phyloP scores from a whole-genome alignment of 2,113 vertebrate genomes.

The Naja naja region DNA sequence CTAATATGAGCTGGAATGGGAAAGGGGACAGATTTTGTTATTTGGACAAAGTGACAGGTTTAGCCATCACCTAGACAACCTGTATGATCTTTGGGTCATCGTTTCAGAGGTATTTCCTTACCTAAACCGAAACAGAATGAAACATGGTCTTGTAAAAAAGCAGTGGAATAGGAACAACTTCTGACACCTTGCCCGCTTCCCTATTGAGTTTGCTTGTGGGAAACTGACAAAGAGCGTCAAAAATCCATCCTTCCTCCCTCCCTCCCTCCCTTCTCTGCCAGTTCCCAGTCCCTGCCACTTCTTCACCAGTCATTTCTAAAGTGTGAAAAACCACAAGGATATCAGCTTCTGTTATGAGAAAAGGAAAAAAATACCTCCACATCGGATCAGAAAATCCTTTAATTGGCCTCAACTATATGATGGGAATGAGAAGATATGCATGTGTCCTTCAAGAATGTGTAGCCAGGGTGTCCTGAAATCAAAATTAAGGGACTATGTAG shows the following conservation, averaged over 20 bases:
- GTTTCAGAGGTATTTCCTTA: background rate
- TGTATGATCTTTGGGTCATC: background rate
- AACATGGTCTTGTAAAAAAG: background rate
- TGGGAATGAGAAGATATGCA: background rate
- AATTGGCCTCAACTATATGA: background rate
- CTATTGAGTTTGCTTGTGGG: background rate
- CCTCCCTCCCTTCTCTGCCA: background rate
- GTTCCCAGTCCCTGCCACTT: background rate
- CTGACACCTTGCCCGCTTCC: background rate
- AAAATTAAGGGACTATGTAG: background rate
- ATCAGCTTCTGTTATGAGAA: background rate
- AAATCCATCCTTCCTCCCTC: background rate
- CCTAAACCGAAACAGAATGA: background rate
- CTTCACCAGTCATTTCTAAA: background rate
- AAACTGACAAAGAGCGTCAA: background rate
- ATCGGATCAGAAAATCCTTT: background rate
- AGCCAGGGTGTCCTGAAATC: background rate
- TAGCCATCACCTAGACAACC: background rate
- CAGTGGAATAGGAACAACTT: background rate
- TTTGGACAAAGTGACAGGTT: background rate
- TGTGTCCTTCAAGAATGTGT: background rate
- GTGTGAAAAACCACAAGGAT: background rate
- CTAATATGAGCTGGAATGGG: background rate
- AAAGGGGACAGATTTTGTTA: background rate
- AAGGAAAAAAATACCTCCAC: background rate